Evolutionary conservation across 2,888 invertebrate genomes (phyloP), one percentile per base, ranked within the genome.

Genomic region (Dichetophora obliterata): DNA sequence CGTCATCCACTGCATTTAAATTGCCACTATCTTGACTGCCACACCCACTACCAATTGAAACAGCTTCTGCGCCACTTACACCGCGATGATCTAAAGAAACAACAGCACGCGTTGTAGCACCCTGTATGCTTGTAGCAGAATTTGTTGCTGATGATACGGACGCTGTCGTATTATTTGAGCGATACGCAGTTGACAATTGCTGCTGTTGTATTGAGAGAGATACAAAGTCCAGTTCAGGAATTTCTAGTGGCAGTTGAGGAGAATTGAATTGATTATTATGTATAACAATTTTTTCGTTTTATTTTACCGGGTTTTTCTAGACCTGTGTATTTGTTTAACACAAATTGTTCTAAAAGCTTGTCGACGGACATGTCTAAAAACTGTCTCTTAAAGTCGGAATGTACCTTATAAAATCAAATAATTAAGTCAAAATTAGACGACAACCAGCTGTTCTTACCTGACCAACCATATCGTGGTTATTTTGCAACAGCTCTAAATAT

Each of bases 321-420:
- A 82, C 98, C 98, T 80, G 97, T 98, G 83, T 95, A 95, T 90
- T 98, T 98, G 83, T 94, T 94, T 84, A 95, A 92, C 75, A 98
- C 95, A 90, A 99, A 98, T 88, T 96, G 95, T 87, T 96, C 95
- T 81, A 99, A 90, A 75, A 99, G 91, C 88, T 96, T 96, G 85
- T 98, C 97, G 52, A 98, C 95, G 65, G 97, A 96, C 91, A 98
- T 92, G 87, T 96, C 96, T 82, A 95, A 91, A 89, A 97, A 96
- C 86, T 97, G 97, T 80, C 95, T 93, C 87, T 95, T 94, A 86
- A 98, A 97, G 86, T 99, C 98, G 80, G 94, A 92, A 87, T 97
- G 96, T n/a, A 98, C 96, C 92, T 94, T 31, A 16, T 68, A 76
- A 69, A 72, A 16, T 50, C 59, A 61, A 63, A 24, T 63, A 73